Conservation (phyloP, 1,140 invertebrate genomes). For the Bombus sylvicola region DNA sequence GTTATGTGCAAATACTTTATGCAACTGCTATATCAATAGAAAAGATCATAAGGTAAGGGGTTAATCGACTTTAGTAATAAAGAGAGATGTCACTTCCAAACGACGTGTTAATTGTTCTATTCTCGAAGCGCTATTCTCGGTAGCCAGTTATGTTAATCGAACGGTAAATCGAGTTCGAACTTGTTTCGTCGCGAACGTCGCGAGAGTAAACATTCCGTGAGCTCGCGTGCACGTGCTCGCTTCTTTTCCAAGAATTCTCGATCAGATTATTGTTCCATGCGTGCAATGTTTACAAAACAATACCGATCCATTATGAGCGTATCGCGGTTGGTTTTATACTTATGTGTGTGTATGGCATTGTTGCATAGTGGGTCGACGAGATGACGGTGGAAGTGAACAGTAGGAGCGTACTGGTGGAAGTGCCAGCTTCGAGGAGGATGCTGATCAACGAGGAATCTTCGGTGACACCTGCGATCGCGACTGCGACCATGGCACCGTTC, state of each 20-base stretch:
- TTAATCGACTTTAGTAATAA: not conserved
- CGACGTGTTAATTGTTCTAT: not conserved
- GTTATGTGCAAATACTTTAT: too few species aligned
- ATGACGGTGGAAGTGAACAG: slow-evolving; percentile 64
- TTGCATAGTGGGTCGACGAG: slow-evolving; percentile 76
- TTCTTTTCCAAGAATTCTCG: not conserved
- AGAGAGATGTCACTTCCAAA: not conserved
- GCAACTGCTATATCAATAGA: too few species aligned
- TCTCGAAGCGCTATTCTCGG: not conserved
- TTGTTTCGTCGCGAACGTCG: not conserved
- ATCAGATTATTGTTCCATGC: not conserved
- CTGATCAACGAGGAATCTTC: slow-evolving; percentile 70
- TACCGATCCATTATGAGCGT: not conserved
- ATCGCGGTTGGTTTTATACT: too few species aligned
- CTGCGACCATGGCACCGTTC: slow-evolving; percentile 86
- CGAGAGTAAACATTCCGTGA: not conserved
- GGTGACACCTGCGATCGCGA: slow-evolving; percentile 81
- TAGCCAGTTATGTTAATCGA: slow-evolving; percentile 22
- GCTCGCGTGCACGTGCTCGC: not conserved
- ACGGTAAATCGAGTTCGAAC: not conserved
- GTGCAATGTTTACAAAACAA: not conserved
- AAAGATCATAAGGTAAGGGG: too few species aligned
- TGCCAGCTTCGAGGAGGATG: slow-evolving; percentile 64
- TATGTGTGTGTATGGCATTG: not conserved
- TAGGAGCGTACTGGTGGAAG: slow-evolving; percentile 67